Conservation (phyloP, 1,140 invertebrate genomes). For the Drosophila miranda region DNA sequence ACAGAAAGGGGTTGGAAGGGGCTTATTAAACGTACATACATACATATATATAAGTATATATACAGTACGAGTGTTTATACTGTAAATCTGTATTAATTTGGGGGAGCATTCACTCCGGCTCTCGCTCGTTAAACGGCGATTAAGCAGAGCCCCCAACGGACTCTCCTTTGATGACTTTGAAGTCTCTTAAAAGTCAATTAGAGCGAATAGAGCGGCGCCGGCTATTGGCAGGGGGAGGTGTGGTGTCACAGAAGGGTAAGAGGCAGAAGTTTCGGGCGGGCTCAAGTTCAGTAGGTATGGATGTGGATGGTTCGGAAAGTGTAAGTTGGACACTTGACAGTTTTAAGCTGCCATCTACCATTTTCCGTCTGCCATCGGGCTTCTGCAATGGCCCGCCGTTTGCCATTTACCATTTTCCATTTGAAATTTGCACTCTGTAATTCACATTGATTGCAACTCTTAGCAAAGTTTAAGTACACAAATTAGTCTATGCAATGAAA, state of each 20-base stretch:
- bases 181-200: conserved; percentile 72
- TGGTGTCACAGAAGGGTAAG: conserved; percentile 3
- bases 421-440: conserved; percentile 35
- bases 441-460: conserved; percentile 47
- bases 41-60: too few relatives aligned
- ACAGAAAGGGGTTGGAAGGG: conserved; percentile 27
- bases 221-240: conserved; percentile 32
- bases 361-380: conserved; percentile 20
- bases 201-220: conserved; percentile 35
- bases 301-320: conserved; percentile 6
- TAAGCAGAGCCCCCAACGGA: conserved; percentile 54
- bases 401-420: conserved; percentile 20
- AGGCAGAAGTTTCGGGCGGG: too few relatives aligned
- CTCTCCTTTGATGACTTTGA: conserved; percentile 68
- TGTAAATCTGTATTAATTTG: conserved; percentile 9
- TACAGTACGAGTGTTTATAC: not conserved
- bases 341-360: conserved; percentile 26
- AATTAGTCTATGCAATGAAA: conserved; percentile 55
- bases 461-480: conserved; percentile 53
- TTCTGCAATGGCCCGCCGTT: conserved; percentile 1
- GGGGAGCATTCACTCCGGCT: conserved; percentile 1
- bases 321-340: conserved; percentile 34
- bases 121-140: conserved; percentile 72
- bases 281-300: not conserved
- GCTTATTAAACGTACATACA: conserved; percentile 27